Conservation (phyloP, 2,797 vertebrate genomes). For the Pyrocephalus nanus region DNA sequence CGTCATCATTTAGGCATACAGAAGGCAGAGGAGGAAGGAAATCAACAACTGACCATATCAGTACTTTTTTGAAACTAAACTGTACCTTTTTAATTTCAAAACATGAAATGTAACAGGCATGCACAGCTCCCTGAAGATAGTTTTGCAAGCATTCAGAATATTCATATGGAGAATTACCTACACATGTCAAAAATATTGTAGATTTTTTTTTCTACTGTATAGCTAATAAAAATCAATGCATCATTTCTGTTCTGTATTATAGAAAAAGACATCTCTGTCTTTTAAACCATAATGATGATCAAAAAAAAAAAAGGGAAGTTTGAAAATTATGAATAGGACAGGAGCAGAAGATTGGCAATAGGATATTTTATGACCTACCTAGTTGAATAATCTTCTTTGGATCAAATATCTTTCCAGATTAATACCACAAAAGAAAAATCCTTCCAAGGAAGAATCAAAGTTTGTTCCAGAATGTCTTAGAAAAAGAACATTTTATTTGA, state of each 20-base stretch:
- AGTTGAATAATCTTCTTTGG: neutral
- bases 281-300: neutral
- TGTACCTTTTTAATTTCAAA: neutral
- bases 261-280: neutral
- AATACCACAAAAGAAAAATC: neutral
- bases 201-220: neutral
- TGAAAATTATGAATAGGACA: neutral
- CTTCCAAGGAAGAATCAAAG: neutral
- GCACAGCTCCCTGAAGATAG: neutral
- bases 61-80: neutral
- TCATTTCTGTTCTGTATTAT: neutral
- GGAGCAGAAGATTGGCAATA: neutral
- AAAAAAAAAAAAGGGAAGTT: neutral
- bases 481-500: neutral
- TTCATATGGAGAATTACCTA: neutral
- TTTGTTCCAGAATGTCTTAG: neutral
- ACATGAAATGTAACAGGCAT: neutral
- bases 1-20: fast-evolving
- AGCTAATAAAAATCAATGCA: neutral
- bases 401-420: neutral
- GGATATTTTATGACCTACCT: neutral
- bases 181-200: fast-evolving
- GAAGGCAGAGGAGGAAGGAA: neutral
- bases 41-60: neutral
- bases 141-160: neutral